Base-by-base conservation (phyloP, 2,797 vertebrate species). In the Gymnoscopelus braueri region DNA sequence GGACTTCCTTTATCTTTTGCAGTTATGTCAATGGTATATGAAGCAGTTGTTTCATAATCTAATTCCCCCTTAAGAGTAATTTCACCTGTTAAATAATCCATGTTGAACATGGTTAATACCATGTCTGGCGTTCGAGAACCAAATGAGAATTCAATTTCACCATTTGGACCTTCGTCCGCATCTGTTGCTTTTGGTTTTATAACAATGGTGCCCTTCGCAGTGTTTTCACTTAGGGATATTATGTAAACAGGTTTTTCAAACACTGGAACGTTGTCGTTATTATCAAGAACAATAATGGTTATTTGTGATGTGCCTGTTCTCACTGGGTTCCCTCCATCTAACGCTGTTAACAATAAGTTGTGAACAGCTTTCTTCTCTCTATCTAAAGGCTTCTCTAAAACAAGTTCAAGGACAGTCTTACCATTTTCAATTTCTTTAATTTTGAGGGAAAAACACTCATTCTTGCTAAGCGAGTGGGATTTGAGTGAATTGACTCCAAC, bases 271-370 rank as follows among this genome's bases (percentile, higher is more conserved):
- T 94, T 93, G 56, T 94, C 91, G 35, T 93, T 93, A 1, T 0
- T 87, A 73, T 93, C 92, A 0, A 87, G 72, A 0, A 94, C 91
- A 3, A 68, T 79, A 1, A 93, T 67, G 0, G 23, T 63, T 1
- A 94, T 87, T 47, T 82, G 23, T 14, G 81, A 69, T 0, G 84
- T 87, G 4, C 90, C 92, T 11, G 84, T 84, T 81, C 68, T 90
- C 1, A 78, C 79, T 0, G 92, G 92, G 58, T 75, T 91, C 0
- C 93, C 94, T 50, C 90, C 93, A 24, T 94, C 94, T 50, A 91
- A 49, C 0, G 92, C 93, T 12, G 89, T 94, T 3, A 94, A 50
- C 2, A 91, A 51, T 1, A 94, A 62, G 0, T 85, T 67, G 60
- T 94, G 90, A 0, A 79, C 58, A 1, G 39, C 52, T 65, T 89